These are phyloP conservation scores for Triplophysa bombifrons DNA, from an alignment of 2,797 vertebrate genomes.

Conservation along the genomic window DNA sequence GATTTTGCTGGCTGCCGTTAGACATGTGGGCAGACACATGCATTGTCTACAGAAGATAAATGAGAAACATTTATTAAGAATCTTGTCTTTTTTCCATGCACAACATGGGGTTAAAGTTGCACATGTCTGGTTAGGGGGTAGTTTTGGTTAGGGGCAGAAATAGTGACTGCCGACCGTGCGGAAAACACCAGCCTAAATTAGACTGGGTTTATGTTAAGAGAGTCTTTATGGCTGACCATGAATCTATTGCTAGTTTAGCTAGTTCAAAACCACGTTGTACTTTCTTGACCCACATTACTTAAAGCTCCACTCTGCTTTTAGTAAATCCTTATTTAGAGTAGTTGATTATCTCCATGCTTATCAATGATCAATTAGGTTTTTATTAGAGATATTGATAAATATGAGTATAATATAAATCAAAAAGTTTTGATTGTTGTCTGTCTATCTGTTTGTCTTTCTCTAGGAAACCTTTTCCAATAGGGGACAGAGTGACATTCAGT, in stretches of 20 bases:
- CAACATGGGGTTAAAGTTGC: constrained; percentile 10
- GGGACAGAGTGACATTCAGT: constrained; percentile 97
- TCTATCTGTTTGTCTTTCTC: constrained; percentile 40
- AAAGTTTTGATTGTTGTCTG: neutral
- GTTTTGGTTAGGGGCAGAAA: constrained; percentile 11
- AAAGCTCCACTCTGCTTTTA: neutral
- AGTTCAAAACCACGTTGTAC: neutral
- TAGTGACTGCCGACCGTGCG: neutral
- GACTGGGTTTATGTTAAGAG: neutral
- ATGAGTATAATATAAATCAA: too few species aligned
- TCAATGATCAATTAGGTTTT: too few species aligned
- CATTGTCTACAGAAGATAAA: neutral
- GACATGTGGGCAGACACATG: neutral
- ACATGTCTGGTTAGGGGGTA: neutral
- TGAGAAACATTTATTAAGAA: neutral
- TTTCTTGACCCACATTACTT: neutral
- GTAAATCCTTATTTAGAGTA: neutral
- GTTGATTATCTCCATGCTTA: too few species aligned
- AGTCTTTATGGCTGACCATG: neutral
- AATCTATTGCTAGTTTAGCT: neutral
- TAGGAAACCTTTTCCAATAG: constrained; percentile 97
- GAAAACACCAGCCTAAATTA: neutral
- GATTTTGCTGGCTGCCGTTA: constrained; percentile 30
- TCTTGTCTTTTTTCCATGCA: neutral
- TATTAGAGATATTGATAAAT: too few species aligned